These are phyloP conservation scores for Parascotia fuliginaria DNA, from an alignment of 2,888 invertebrate species.

Conservation along the genomic window DNA sequence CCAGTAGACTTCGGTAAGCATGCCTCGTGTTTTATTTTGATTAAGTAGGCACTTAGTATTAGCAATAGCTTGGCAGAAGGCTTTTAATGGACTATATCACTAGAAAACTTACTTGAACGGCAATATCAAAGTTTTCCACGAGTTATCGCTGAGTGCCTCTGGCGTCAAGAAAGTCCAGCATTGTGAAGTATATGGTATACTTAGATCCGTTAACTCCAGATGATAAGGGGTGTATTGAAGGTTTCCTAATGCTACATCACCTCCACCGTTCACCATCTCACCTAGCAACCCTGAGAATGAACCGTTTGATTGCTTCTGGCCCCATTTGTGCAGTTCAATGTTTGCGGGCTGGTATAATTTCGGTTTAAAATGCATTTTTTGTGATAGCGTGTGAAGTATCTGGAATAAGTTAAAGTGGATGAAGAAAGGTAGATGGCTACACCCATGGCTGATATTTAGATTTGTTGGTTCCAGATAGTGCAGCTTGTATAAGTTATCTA, in stretches of 20 bases:
- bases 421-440: no score
- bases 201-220: slow-evolving; percentile 89
- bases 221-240: slow-evolving; percentile 90
- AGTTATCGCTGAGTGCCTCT: slow-evolving; percentile 91
- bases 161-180: slow-evolving; percentile 94
- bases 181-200: slow-evolving; percentile 92
- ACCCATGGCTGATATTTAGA: no score
- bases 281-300: slow-evolving; percentile 90
- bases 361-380: slow-evolving; percentile 90
- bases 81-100: not conserved
- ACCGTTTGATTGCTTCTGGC: slow-evolving; percentile 86
- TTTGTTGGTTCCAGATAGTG: no score
- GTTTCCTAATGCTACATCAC: slow-evolving; percentile 91
- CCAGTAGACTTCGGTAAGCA: no score
- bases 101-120: slow-evolving; percentile 88
- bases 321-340: slow-evolving; percentile 88
- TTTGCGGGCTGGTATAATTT: slow-evolving; percentile 88
- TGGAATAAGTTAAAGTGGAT: slow-evolving; percentile 56
- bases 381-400: slow-evolving; percentile 88
- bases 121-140: slow-evolving; percentile 93
- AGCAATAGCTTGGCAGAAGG: no score
- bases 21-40: no score
- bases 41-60: no score
- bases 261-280: slow-evolving; percentile 88
- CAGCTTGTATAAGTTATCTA: no score